These are phyloP conservation scores for Manis javanica DNA, from an alignment of 2,797 vertebrate species.

Conservation along the genomic window DNA sequence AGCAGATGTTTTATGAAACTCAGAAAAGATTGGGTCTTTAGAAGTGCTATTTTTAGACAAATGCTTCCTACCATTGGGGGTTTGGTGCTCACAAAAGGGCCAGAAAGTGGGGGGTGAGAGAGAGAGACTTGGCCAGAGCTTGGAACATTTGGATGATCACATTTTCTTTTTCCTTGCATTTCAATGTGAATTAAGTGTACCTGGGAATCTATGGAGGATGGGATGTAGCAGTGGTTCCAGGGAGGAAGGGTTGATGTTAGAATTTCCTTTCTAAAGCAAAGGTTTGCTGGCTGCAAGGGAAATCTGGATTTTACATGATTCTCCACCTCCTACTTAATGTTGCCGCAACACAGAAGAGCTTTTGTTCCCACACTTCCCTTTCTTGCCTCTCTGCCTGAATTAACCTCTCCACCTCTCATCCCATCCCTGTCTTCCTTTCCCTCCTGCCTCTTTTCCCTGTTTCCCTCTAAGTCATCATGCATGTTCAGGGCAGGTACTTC, in stretches of 20 bases:
- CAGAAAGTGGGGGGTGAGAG: conserved; percentile 48
- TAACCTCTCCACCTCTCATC: neutral
- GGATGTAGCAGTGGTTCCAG: neutral
- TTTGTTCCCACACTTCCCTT: neutral
- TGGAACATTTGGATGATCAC: conserved; percentile 77
- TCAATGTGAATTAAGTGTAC: conserved; percentile 62
- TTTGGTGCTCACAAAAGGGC: conserved; percentile 83
- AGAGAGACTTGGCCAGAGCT: conserved; percentile 59
- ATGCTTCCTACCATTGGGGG: conserved; percentile 89
- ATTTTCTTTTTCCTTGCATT: conserved; percentile 80
- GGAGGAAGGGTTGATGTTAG: neutral
- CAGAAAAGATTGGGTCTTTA: conserved; percentile 85
- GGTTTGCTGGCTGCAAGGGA: neutral
- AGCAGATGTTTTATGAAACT: conserved; percentile 90
- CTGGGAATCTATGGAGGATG: neutral
- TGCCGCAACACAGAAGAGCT: neutral
- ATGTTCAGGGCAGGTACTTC: neutral
- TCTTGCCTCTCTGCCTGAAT: neutral
- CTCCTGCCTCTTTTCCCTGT: neutral
- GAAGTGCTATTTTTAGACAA: conserved; percentile 88
- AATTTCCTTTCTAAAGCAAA: neutral
- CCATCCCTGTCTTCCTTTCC: neutral
- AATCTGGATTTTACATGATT: neutral
- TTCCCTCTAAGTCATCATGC: neutral
- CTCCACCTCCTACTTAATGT: neutral